phyloP scores from a whole-genome alignment of 2,888 invertebrate species.

The Atherix ibis region DNA sequence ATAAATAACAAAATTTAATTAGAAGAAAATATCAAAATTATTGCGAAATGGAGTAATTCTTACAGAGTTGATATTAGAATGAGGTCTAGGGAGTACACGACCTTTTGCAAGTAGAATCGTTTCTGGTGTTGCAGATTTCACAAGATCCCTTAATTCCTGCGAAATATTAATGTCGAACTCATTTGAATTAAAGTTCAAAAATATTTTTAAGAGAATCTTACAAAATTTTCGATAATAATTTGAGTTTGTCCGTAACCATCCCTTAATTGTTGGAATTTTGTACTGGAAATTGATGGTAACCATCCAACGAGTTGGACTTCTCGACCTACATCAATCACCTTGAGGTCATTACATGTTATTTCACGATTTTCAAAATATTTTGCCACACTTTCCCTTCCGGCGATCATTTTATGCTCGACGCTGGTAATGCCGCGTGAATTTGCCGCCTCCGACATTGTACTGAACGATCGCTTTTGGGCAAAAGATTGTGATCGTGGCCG shows the following conservation, averaged over 20 bases:
- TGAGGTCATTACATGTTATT: slow-evolving; percentile 31
- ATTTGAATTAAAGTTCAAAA: background rate
- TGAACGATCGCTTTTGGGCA: slow-evolving; percentile 26
- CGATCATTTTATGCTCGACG: slow-evolving; percentile 32
- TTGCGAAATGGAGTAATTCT: slow-evolving; percentile 7
- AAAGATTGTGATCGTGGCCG: slow-evolving; percentile 12
- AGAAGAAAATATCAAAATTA: background rate
- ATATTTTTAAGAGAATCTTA: background rate
- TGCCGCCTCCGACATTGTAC: slow-evolving; percentile 22
- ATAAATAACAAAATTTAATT: background rate
- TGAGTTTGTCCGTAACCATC: slow-evolving; percentile 34
- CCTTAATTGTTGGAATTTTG: slow-evolving; percentile 30
- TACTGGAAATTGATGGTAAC: slow-evolving; percentile 24
- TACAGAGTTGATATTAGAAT: slow-evolving; percentile 27
- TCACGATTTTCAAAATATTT: slow-evolving; percentile 32
- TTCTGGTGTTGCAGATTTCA: no score
- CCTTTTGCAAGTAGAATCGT: slow-evolving; percentile 29
- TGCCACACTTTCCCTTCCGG: slow-evolving; percentile 29
- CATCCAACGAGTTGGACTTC: slow-evolving; percentile 29
- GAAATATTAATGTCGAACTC: background rate
- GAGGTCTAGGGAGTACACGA: slow-evolving; percentile 28
- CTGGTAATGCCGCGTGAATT: slow-evolving; percentile 26
- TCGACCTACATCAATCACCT: slow-evolving; percentile 25
- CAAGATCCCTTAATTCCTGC: no score
- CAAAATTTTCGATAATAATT: slow-evolving; percentile 23